Evolutionary conservation across 37 sponge, comb jelly and placozoan species (phyloP).

Genomic region (Bolinopsis microptera): DNA sequence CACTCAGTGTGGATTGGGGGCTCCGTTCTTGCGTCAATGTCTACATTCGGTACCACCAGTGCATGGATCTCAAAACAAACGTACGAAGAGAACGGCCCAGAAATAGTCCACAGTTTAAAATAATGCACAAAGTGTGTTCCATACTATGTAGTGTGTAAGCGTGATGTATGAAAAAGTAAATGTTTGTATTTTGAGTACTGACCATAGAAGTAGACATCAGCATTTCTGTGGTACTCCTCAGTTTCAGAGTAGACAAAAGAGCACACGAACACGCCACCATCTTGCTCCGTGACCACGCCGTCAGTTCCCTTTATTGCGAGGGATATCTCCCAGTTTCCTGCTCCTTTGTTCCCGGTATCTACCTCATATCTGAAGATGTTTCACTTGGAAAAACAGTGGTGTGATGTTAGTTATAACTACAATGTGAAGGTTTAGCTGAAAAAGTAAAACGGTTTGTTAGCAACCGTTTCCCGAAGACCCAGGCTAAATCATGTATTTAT

Average conservation of each 20-base stretch:
- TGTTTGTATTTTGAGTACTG: too few relatives aligned
- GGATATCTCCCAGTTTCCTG: slow-evolving; percentile 56
- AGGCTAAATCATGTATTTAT: too few relatives aligned
- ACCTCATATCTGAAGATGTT: slow-evolving; percentile 34
- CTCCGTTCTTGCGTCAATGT: neutral
- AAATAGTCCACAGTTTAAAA: neutral
- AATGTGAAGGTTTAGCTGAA: too few relatives aligned
- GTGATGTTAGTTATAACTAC: too few relatives aligned
- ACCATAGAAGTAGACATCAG: slow-evolving; percentile 16
- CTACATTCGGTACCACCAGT: neutral
- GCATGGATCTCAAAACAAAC: neutral
- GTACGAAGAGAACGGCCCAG: slow-evolving; percentile 37
- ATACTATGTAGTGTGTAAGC: too few relatives aligned
- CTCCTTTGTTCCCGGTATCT: neutral
- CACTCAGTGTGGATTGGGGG: slow-evolving; percentile 65
- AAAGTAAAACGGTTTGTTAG: too few relatives aligned
- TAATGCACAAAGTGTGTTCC: too few relatives aligned
- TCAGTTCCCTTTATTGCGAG: neutral
- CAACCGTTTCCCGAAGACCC: too few relatives aligned
- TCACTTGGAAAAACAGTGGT: too few relatives aligned
- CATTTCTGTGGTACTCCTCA: neutral
- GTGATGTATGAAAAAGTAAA: too few relatives aligned
- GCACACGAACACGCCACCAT: slow-evolving; percentile 21
- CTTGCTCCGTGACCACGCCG: neutral
- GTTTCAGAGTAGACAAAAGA: neutral